Conservation (phyloP, 2,888 invertebrate genomes). For the Mesorhabditis sp. region DNA sequence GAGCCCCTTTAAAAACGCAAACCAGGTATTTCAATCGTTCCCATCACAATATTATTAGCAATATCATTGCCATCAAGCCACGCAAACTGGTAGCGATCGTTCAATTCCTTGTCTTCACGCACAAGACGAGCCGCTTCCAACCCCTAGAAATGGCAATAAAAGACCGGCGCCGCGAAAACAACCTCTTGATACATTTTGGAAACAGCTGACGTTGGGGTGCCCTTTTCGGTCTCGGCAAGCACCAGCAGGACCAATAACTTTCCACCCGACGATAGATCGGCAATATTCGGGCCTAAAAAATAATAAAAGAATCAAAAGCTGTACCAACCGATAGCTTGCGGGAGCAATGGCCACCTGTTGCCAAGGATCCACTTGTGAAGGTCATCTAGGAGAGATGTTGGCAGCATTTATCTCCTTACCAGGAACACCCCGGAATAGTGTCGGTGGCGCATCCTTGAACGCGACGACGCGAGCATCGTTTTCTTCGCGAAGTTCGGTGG, state of each 20-base stretch:
- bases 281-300: conserved; percentile 33
- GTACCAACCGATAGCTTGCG: conserved; percentile 29
- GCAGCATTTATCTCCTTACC: conserved; percentile 10
- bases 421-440: conserved; percentile 24
- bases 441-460: conserved; percentile 36
- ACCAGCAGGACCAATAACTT: conserved; percentile 51
- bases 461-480: conserved; percentile 23
- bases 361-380: conserved; percentile 41
- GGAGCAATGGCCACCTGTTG: conserved; percentile 52
- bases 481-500: conserved; percentile 12
- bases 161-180: conserved; percentile 16
- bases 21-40: conserved; percentile 76
- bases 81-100: conserved; percentile 73
- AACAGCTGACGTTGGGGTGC: not conserved
- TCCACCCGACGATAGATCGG: conserved; percentile 42
- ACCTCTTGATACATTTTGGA: conserved; percentile 2
- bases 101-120: conserved; percentile 22
- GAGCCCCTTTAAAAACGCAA: conserved; percentile 68
- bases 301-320: not conserved
- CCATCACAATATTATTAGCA: conserved; percentile 89
- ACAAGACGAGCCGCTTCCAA: conserved; percentile 30
- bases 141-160: conserved; percentile 32
- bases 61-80: conserved; percentile 87
- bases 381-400: conserved; percentile 9
- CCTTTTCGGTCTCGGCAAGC: conserved; percentile 27